Evolutionary conservation across 2,888 invertebrate genomes (phyloP).

Genomic region (Melangyna quadrimaculata): DNA sequence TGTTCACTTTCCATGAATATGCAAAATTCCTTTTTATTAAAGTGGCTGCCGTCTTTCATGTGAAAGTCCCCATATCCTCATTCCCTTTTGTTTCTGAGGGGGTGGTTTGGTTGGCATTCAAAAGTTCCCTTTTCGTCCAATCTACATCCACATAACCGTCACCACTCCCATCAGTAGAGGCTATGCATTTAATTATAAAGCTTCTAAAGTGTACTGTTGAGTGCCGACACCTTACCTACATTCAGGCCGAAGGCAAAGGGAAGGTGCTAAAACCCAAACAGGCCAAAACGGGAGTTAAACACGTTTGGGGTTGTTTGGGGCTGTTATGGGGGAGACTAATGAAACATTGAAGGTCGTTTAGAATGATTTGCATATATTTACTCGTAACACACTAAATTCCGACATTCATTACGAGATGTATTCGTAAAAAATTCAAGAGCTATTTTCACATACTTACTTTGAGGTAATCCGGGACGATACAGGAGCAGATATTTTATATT

Average conservation of each 20-base stretch:
- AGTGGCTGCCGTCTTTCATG: conserved; percentile 59
- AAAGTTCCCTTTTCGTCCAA: conserved; percentile 19
- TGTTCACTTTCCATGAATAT: conserved; percentile 75
- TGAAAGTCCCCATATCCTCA: conserved; percentile 46
- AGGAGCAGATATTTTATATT: conserved; percentile 15
- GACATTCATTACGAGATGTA: conserved; percentile 60
- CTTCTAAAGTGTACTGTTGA: conserved; percentile 51
- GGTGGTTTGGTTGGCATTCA: conserved; percentile 25
- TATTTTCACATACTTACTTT: conserved; percentile 66
- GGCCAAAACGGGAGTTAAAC: conserved; percentile 32
- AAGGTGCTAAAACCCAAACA: conserved; percentile 56
- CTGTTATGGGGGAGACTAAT: conserved; percentile 39
- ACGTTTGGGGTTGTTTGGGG: conserved; percentile 47
- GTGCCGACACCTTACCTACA: conserved; percentile 46
- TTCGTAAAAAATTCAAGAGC: conserved; percentile 71
- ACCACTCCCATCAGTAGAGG: conserved; percentile 7
- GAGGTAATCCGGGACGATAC: conserved; percentile 49
- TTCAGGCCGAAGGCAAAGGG: conserved; percentile 37
- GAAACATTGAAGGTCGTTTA: conserved; percentile 73
- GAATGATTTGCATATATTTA: conserved; percentile 73
- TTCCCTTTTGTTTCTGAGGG: background rate
- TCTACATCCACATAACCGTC: background rate
- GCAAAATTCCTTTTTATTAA: conserved; percentile 71
- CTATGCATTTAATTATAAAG: conserved; percentile 67
- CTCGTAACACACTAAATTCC: conserved; percentile 47